Conservation (phyloP, 2,888 invertebrate species). For the Melinopterus prodromus region DNA sequence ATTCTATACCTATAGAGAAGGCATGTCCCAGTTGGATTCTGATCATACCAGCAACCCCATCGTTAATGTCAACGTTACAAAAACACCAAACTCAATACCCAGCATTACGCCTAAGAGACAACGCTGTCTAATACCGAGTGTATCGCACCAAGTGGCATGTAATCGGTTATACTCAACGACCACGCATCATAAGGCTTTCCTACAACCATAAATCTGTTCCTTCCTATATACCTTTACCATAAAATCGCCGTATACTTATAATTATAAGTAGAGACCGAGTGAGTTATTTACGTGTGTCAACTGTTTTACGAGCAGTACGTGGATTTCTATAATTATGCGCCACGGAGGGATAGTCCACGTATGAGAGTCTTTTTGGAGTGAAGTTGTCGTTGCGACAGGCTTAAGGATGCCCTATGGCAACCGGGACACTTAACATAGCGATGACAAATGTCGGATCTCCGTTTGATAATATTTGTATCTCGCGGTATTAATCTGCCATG, state of each 20-base stretch:
- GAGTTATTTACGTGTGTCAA: not conserved
- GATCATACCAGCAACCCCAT: too few species aligned
- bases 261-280: not conserved
- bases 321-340: not conserved
- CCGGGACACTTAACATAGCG: not conserved
- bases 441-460: not conserved
- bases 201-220: too few species aligned
- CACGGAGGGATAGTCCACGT: not conserved
- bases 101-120: too few species aligned
- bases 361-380: not conserved
- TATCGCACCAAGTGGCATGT: too few species aligned
- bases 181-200: too few species aligned
- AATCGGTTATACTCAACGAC: too few species aligned
- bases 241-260: not conserved
- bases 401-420: not conserved
- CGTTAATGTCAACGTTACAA: too few species aligned
- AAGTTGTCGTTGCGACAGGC: not conserved
- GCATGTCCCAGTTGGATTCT: too few species aligned
- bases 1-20: too few species aligned
- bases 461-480: conserved; percentile 4
- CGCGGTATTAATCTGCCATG: not conserved
- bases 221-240: too few species aligned
- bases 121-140: too few species aligned
- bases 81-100: too few species aligned
- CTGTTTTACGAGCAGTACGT: not conserved